A percentile compares a stretch with the other conserved stretches of the same genome.
These are phyloP conservation scores for Gymnopithys bicolor DNA, from an alignment of 2,797 vertebrate genomes.

Conservation along the genomic window DNA sequence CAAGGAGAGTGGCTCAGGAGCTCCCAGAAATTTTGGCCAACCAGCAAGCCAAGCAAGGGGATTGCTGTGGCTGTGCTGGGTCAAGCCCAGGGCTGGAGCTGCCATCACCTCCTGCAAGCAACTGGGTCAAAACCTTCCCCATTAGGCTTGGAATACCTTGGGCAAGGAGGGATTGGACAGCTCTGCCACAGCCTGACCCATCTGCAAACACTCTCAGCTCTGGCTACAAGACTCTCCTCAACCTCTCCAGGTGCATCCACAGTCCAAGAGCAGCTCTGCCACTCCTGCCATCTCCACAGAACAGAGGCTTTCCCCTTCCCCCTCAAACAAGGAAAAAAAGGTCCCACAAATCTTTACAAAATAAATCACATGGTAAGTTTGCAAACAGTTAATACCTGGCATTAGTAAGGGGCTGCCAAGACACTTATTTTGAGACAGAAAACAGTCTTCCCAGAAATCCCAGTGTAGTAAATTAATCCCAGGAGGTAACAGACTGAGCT, in stretches of 20 bases:
- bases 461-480: constrained; percentile 61
- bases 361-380: not conserved
- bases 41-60: not conserved
- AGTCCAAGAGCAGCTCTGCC: not conserved
- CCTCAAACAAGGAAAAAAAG: not conserved
- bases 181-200: not conserved
- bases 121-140: not conserved
- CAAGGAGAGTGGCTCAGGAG: not conserved
- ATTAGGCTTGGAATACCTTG: too few relatives aligned
- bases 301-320: not conserved
- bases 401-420: not conserved
- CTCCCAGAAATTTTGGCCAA: not conserved
- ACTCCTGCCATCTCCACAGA: not conserved
- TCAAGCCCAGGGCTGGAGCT: not conserved
- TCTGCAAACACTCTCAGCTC: not conserved
- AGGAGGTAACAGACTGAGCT: constrained; percentile 50
- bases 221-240: too few relatives aligned
- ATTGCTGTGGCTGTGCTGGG: not conserved
- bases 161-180: not conserved
- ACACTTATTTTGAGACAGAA: not conserved
- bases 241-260: not conserved
- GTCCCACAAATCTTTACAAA: not conserved
- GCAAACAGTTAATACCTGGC: not conserved
- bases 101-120: not conserved
- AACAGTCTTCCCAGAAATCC: constrained; percentile 26